A percentile compares a stretch with the other conserved stretches of the same genome.
Conservation (phyloP, 2,797 vertebrate genomes). For the Anguilla anguilla region DNA sequence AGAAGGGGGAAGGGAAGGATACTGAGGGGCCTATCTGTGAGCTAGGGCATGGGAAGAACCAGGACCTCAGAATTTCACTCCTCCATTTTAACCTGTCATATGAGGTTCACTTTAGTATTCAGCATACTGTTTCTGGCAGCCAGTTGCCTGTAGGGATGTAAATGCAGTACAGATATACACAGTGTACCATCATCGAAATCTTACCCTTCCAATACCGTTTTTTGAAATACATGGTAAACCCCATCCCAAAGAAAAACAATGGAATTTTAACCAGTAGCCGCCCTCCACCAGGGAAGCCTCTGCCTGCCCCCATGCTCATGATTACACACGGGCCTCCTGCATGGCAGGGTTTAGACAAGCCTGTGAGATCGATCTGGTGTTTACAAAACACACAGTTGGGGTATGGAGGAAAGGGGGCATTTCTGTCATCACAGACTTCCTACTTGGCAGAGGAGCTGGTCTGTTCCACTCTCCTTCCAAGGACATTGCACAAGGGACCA, state of each 20-base stretch:
- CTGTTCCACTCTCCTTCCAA: background rate
- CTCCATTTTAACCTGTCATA: background rate
- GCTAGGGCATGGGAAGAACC: background rate
- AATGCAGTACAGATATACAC: background rate
- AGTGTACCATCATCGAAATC: background rate
- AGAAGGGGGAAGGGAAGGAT: background rate
- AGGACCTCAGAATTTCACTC: background rate
- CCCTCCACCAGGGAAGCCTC: background rate
- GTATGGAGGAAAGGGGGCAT: background rate
- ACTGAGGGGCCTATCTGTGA: background rate
- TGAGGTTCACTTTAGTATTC: background rate
- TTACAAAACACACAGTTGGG: constrained; percentile 28
- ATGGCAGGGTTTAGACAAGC: background rate
- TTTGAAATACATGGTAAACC: background rate
- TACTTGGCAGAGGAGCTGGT: background rate
- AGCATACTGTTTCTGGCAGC: too few relatives aligned
- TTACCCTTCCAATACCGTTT: background rate
- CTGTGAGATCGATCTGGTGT: background rate
- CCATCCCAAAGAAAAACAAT: background rate
- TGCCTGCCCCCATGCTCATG: background rate
- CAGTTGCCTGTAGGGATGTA: background rate
- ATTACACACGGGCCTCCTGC: background rate
- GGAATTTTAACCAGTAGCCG: background rate
- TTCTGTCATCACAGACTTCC: constrained; percentile 11
- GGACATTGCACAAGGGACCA: background rate